A percentile compares a stretch with the other conserved stretches of the same genome.
phyloP scores from a whole-genome alignment of 1,140 invertebrate species.

The Macrostomum lignano region DNA sequence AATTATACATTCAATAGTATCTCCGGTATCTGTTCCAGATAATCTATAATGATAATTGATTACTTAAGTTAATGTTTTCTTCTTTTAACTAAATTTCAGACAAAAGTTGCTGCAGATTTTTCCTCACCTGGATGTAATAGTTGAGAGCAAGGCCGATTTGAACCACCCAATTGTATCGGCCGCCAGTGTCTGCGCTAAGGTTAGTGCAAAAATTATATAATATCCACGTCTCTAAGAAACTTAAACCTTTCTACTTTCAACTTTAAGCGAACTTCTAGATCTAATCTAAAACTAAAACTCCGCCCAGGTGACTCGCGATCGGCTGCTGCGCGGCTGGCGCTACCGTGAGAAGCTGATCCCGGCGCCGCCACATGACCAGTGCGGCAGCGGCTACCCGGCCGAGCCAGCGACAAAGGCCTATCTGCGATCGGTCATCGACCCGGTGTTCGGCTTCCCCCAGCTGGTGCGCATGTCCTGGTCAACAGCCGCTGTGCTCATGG shows the following conservation, averaged over 20 bases:
- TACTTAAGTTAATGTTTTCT: too few species aligned
- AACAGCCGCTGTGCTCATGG: slow-evolving; percentile 50
- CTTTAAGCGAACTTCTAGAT: too few species aligned
- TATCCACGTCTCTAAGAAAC: too few species aligned
- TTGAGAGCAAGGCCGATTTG: slow-evolving; percentile 86
- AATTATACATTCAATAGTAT: too few species aligned
- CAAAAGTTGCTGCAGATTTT: too few species aligned
- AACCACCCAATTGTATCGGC: slow-evolving; percentile 79
- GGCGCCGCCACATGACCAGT: slow-evolving; percentile 53
- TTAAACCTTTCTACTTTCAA: too few species aligned
- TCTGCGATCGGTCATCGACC: slow-evolving; percentile 47
- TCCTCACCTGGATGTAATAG: slow-evolving; percentile 51
- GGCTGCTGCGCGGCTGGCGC: slow-evolving; percentile 58
- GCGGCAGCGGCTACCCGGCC: slow-evolving; percentile 79
- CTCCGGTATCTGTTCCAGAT: too few species aligned
- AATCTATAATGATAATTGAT: too few species aligned
- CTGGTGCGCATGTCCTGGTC: slow-evolving; percentile 95
- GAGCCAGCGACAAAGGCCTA: slow-evolving; percentile 84
- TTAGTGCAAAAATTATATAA: too few species aligned
- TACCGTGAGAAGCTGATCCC: too few species aligned
- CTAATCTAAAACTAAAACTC: too few species aligned
- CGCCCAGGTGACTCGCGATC: slow-evolving; percentile 74
- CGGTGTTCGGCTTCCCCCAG: slow-evolving; percentile 71
- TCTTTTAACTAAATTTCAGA: too few species aligned
- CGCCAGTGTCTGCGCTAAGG: slow-evolving; percentile 94